phyloP scores from a whole-genome alignment of 1,140 invertebrate genomes.

The Drosophila pachea region DNA sequence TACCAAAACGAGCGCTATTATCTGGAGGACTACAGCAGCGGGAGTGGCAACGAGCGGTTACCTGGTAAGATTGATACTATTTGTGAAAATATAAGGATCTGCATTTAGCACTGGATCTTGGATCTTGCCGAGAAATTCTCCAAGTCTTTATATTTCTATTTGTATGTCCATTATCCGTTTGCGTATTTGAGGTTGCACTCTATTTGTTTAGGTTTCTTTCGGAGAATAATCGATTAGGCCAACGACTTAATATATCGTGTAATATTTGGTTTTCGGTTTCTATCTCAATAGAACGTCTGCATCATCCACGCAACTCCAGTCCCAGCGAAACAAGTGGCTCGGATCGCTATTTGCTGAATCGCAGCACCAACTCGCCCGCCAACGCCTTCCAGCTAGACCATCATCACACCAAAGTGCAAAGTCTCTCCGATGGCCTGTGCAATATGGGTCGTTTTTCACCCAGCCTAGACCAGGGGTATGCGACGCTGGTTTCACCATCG shows the following conservation, averaged over 20 bases:
- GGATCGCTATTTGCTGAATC: slow-evolving; percentile 76
- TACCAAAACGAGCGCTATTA: slow-evolving; percentile 77
- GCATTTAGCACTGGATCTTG: too few species aligned
- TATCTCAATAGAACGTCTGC: slow-evolving; percentile 48
- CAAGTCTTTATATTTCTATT: too few species aligned
- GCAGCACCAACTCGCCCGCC: slow-evolving; percentile 70
- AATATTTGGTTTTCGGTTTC: too few species aligned
- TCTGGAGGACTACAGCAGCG: slow-evolving; percentile 75
- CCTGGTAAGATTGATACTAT: slow-evolving; percentile 53
- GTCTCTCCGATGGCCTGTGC: slow-evolving; percentile 74
- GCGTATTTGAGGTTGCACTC: too few species aligned
- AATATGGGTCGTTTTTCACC: slow-evolving; percentile 80
- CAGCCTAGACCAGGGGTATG: slow-evolving; percentile 87
- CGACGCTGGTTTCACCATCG: slow-evolving; percentile 84
- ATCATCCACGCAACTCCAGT: slow-evolving; percentile 71
- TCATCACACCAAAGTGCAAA: slow-evolving; percentile 73
- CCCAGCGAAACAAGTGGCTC: slow-evolving; percentile 78
- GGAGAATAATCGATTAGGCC: background rate
- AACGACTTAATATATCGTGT: background rate
- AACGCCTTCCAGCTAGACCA: slow-evolving; percentile 70
- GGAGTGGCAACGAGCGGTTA: slow-evolving; percentile 66
- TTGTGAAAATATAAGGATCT: too few species aligned
- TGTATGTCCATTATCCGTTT: too few species aligned
- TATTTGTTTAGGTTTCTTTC: background rate
- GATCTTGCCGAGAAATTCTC: too few species aligned